phyloP scores from a whole-genome alignment of 2,888 invertebrate genomes.

The Mycalesis mineus region DNA sequence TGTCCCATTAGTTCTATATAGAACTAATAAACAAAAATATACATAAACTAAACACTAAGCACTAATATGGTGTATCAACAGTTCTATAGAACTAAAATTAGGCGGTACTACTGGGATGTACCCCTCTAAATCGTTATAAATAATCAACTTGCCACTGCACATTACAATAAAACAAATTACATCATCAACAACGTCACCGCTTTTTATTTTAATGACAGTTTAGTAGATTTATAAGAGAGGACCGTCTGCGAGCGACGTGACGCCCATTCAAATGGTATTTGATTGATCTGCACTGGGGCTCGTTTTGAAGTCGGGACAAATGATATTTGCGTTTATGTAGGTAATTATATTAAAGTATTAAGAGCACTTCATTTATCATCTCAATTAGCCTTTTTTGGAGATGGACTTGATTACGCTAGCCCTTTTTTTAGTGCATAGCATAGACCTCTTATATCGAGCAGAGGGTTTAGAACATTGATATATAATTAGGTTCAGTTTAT shows the following conservation, averaged over 20 bases:
- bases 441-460: too few species aligned
- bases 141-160: background rate
- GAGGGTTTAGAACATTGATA: too few species aligned
- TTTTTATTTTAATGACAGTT: constrained; percentile 2
- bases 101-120: too few species aligned
- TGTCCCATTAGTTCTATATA: too few species aligned
- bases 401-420: too few species aligned
- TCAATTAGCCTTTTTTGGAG: background rate
- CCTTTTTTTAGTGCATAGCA: too few species aligned
- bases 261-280: background rate
- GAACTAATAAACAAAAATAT: too few species aligned
- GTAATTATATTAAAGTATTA: background rate
- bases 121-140: too few species aligned
- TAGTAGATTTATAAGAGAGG: background rate
- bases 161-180: constrained; percentile 2
- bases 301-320: background rate
- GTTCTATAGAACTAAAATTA: too few species aligned
- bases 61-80: too few species aligned
- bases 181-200: background rate
- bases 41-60: too few species aligned
- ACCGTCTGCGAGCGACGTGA: background rate
- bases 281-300: background rate
- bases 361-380: background rate
- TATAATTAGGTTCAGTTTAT: too few species aligned
- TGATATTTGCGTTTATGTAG: background rate